Base-by-base conservation (phyloP, 2,888 invertebrate genomes). In the Limnephilus rhombicus region DNA sequence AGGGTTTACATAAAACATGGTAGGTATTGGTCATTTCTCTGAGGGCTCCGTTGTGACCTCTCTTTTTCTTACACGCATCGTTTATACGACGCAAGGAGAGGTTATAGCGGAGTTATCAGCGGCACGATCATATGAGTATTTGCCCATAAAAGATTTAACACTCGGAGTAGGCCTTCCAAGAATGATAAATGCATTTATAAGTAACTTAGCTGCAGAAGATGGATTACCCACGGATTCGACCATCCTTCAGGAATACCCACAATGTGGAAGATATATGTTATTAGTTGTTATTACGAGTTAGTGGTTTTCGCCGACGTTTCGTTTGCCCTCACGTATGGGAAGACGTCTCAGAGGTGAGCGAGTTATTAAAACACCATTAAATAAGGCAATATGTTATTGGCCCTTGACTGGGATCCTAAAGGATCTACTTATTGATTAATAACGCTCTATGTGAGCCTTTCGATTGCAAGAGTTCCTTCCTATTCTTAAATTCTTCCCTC, bases 111-210 rank as follows among this genome's bases (percentile, higher is more conserved):
- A 68, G 24, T 11, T 68, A 68, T n/a, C 24, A 68, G 9, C 24
- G 68, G 68, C 24, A 68, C 24, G 68, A 68, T 68, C n/a, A 24
- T n/a, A 68, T 68, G 68, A n/a, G 68, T 68, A 68, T 68, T 68
- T 68, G 24, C 68, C 68, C 68, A 68, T 68, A 68, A 68, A 68
- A 68, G 68, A n/a, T 68, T 68, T 24, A 68, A 24, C 68, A 68
- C 68, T 68, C 68, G 24, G 24, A 9, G 24, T 68, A 68, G 68
- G 68, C 68, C 68, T 68, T 68, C 68, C 68, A 68, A 24, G 68
- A 68, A 68, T 68, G 68, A 68, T 68, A 68, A 68, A 68, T 68
- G 68, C 68, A 68, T 68, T 68, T 68, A 68, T 68, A 68, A 68
- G 68, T 68, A 68, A 68, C 68, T 68, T 68, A 68, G 68, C 68